Evolutionary conservation across 2,888 invertebrate genomes (phyloP).

Genomic region (Heliconius ismenius): DNA sequence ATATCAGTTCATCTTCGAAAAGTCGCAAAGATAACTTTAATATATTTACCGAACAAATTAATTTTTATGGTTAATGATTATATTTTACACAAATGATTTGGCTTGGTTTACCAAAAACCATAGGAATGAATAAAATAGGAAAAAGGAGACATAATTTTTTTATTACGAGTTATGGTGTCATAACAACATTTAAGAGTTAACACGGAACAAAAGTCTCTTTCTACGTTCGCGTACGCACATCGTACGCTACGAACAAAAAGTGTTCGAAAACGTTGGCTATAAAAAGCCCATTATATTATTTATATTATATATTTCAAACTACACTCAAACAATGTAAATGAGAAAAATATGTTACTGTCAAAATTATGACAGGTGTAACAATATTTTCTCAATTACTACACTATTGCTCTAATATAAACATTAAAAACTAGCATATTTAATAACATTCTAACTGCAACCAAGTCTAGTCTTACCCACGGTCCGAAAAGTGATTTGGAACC

Average conservation of each 20-base stretch:
- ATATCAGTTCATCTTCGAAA: slow-evolving; percentile 10
- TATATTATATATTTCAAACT: slow-evolving; percentile 21
- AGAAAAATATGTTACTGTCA: slow-evolving; percentile 1
- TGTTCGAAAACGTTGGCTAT: slow-evolving; percentile 18
- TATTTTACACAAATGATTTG: not conserved
- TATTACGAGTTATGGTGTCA: not conserved
- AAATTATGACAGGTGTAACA: not conserved
- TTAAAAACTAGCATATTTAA: slow-evolving; percentile 33
- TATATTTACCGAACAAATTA: not conserved
- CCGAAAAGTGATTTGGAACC: slow-evolving; percentile 47
- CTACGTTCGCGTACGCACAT: slow-evolving; percentile 11
- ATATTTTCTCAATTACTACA: slow-evolving; percentile 29
- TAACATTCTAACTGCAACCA: slow-evolving; percentile 29
- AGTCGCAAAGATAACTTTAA: not conserved
- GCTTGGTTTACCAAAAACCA: not conserved
- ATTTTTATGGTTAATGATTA: not conserved
- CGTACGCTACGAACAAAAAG: not conserved
- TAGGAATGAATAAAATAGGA: not conserved
- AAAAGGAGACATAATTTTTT: not conserved
- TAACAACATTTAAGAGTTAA: slow-evolving; percentile 11
- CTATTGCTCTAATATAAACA: slow-evolving; percentile 8
- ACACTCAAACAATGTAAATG: slow-evolving; percentile 11
- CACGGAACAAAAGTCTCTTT: not conserved
- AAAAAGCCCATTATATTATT: slow-evolving; percentile 24
- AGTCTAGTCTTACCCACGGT: slow-evolving; percentile 49